Evolutionary conservation across 2,113 vertebrate genomes (phyloP).

Genomic region (Alaudala cheleensis): DNA sequence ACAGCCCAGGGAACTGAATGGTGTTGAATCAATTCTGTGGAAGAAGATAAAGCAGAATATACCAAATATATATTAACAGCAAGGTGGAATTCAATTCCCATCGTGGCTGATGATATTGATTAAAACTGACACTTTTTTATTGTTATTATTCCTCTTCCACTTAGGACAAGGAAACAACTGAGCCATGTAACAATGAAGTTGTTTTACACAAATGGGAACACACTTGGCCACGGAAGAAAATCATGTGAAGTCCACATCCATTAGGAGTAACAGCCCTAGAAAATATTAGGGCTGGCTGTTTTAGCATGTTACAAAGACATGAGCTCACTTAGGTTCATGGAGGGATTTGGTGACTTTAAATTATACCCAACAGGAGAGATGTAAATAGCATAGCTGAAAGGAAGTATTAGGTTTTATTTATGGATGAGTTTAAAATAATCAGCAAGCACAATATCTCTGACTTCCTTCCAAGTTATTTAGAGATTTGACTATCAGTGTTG

Average conservation of each 20-base stretch:
- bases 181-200: slow-evolving; percentile 46
- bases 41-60: slow-evolving; percentile 75
- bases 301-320: neutral
- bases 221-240: neutral
- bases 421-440: neutral
- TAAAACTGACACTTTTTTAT: slow-evolving; percentile 67
- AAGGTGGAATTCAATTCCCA: slow-evolving; percentile 73
- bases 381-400: neutral
- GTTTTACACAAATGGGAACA: slow-evolving; percentile 61
- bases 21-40: slow-evolving; percentile 77
- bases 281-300: neutral
- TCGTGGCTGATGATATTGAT: slow-evolving; percentile 72
- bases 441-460: neutral
- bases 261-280: neutral
- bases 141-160: slow-evolving; percentile 55
- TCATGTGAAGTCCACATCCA: neutral
- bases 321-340: neutral
- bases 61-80: slow-evolving; percentile 66
- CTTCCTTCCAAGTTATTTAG: neutral
- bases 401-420: slow-evolving; percentile 12
- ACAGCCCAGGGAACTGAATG: slow-evolving; percentile 71
- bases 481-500: neutral
- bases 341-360: neutral
- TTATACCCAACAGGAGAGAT: neutral
- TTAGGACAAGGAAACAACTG: slow-evolving; percentile 53